Percentiles rank a stretch among this genome's conserved stretches.
These are phyloP conservation scores for Ceratina japonica DNA, from an alignment of 1,140 invertebrate species.

Conservation along the genomic window DNA sequence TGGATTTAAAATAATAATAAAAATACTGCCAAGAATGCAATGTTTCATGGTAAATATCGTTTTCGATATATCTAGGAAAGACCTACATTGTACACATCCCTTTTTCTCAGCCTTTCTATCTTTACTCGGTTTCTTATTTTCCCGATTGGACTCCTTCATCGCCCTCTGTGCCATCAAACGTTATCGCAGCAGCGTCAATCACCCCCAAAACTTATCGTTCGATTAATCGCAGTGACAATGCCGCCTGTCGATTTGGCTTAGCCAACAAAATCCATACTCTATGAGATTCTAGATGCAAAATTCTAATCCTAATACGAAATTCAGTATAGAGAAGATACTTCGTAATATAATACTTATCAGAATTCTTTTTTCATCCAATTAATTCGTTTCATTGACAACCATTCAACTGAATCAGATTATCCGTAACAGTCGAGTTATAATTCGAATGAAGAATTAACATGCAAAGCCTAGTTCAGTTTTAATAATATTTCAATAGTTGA, in stretches of 20 bases:
- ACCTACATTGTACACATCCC: conserved; percentile 30
- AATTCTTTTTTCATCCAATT: too few species aligned
- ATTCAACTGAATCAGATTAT: too few species aligned
- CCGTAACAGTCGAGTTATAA: too few species aligned
- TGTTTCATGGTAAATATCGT: neutral
- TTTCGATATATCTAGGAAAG: conserved; percentile 53
- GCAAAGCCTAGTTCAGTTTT: too few species aligned
- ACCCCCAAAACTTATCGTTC: conserved; percentile 66
- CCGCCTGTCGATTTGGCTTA: conserved; percentile 65
- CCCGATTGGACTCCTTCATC: conserved; percentile 41
- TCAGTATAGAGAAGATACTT: too few species aligned
- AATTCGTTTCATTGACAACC: too few species aligned
- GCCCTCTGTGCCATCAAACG: conserved; percentile 56
- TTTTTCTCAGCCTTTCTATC: conserved; percentile 30
- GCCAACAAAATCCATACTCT: conserved; percentile 42
- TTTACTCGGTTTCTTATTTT: conserved; percentile 34
- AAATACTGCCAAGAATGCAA: too few species aligned
- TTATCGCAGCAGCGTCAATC: conserved; percentile 67
- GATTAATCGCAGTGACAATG: conserved; percentile 67
- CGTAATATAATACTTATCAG: too few species aligned
- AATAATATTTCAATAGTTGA: too few species aligned
- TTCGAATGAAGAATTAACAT: too few species aligned
- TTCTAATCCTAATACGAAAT: neutral
- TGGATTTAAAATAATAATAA: too few species aligned
- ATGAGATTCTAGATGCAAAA: conserved; percentile 43